phyloP scores from a whole-genome alignment of 2,113 vertebrate species.

The Myrmecobius fasciatus region DNA sequence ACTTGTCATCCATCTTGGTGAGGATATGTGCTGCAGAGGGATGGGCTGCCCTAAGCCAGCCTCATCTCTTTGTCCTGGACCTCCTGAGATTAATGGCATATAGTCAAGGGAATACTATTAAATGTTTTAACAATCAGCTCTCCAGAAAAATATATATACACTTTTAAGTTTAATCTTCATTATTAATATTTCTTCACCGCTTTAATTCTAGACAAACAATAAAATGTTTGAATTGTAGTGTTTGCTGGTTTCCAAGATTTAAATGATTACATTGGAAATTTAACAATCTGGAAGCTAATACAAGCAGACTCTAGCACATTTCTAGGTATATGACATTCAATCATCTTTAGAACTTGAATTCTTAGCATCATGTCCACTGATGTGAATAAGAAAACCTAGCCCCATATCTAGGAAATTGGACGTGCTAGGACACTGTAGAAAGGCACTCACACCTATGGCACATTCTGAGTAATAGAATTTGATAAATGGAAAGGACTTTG shows the following conservation, averaged over 20 bases:
- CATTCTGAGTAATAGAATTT: background rate
- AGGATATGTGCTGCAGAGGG: background rate
- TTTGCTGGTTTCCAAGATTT: background rate
- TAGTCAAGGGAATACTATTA: background rate
- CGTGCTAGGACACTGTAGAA: background rate
- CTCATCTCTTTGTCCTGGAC: background rate
- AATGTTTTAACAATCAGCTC: background rate
- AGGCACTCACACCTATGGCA: background rate
- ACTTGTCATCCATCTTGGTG: background rate
- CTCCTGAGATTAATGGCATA: background rate
- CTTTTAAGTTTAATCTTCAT: background rate
- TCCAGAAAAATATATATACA: background rate
- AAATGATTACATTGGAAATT: background rate
- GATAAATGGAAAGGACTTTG: background rate
- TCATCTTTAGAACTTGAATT: background rate
- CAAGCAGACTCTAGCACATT: background rate
- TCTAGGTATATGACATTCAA: background rate
- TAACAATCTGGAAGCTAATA: background rate
- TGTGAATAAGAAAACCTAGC: background rate
- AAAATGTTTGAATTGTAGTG: background rate
- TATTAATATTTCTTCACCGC: background rate
- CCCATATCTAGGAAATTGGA: background rate
- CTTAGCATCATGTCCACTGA: background rate
- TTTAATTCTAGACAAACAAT: background rate
- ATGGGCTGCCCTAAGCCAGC: background rate